Evolutionary conservation across 2,888 invertebrate species (phyloP).

Genomic region (Leptopilina syphax): DNA sequence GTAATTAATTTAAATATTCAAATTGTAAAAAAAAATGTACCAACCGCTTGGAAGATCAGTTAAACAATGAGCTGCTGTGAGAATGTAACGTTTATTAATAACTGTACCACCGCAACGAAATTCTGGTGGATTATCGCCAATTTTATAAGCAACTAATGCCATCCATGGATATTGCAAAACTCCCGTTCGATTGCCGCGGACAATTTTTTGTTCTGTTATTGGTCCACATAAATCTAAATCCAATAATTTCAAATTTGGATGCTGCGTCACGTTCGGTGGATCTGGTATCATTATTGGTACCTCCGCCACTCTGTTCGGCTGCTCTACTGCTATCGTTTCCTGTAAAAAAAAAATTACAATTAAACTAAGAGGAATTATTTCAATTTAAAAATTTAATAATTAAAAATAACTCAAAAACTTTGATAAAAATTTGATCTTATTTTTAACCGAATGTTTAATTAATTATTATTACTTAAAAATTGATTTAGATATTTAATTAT

Average conservation of each 20-base stretch:
- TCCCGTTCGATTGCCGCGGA: conserved; percentile 81
- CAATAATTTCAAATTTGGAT: conserved; percentile 74
- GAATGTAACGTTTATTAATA: conserved; percentile 78
- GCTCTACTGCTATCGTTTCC: conserved; percentile 27
- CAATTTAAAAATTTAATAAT: no score
- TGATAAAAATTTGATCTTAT: no score
- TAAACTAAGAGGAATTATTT: no score
- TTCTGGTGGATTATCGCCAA: conserved; percentile 58
- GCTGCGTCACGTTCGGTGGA: conserved; percentile 73
- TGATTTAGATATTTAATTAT: no score
- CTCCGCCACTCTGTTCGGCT: neutral
- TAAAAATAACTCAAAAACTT: no score
- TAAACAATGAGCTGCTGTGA: conserved; percentile 82
- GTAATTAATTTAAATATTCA: neutral
- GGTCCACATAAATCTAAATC: conserved; percentile 79
- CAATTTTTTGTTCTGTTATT: conserved; percentile 79
- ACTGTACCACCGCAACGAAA: conserved; percentile 77
- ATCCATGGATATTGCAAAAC: conserved; percentile 87
- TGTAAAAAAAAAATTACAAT: neutral
- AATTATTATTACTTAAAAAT: no score
- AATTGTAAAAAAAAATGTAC: conserved; percentile 48
- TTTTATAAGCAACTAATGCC: conserved; percentile 83
- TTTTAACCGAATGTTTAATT: no score
- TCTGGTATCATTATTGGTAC: conserved; percentile 32
- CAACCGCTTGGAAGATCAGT: conserved; percentile 67